Percentiles rank a stretch among this genome's conserved stretches.
These are phyloP conservation scores for Cygnus olor DNA, from an alignment of 2,797 vertebrate genomes.

Conservation along the genomic window DNA sequence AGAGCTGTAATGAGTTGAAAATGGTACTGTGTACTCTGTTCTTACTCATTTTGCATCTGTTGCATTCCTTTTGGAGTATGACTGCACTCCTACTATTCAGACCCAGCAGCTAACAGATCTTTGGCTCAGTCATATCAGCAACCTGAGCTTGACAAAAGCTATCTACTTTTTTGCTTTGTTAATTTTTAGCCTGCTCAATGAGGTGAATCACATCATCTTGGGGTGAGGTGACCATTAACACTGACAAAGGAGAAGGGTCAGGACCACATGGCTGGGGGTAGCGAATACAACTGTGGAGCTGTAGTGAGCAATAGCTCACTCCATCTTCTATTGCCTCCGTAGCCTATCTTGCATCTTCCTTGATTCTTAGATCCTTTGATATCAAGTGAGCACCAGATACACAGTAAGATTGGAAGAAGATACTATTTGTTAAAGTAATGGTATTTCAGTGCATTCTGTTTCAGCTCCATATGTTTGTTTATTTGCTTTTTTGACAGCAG, in stretches of 20 bases:
- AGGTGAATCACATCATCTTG: not conserved
- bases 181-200: not conserved
- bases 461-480: not conserved
- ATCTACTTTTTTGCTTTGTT: not conserved
- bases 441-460: not conserved
- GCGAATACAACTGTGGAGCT: rapidly evolving
- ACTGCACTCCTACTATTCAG: not conserved
- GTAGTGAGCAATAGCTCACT: not conserved
- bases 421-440: rapidly evolving
- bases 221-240: not conserved
- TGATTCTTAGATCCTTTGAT: not conserved
- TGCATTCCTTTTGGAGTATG: not conserved
- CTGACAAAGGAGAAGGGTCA: not conserved
- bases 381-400: not conserved
- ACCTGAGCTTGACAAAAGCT: not conserved
- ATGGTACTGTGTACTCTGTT: not conserved
- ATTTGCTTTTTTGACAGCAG: not conserved
- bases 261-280: not conserved
- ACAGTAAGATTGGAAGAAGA: not conserved
- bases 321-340: not conserved
- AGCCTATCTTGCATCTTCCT: not conserved
- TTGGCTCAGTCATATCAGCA: not conserved
- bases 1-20: not conserved
- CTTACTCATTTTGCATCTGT: not conserved
- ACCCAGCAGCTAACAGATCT: not conserved